Evolutionary conservation across 2,113 vertebrate species (phyloP), one percentile per base, ranked within the genome.

Genomic region (Sebastes schlegelii): DNA sequence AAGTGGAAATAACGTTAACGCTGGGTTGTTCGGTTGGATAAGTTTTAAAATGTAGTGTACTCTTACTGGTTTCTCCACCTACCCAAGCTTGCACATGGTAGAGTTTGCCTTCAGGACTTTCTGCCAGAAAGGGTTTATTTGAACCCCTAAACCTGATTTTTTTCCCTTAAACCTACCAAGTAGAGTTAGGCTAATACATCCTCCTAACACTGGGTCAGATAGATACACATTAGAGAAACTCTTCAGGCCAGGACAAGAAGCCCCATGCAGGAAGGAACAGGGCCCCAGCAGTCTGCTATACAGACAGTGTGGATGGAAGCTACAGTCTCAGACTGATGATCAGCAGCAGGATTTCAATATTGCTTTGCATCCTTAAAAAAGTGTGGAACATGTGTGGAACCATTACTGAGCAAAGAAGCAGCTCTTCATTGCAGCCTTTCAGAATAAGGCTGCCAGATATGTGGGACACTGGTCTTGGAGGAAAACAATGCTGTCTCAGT

Each of bases 371-470:
- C 17, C 57, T 17, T 0, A 66, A 66, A 23, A 63, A 73, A 34
- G 34, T 34, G 34, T 34, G 34, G 34, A 34, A 34, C 34, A 34
- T 34, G 34, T 52, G 19, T 52, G 16, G 26, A n/a, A 40, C 14
- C 14, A 61, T 68, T 68, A 45, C n/a, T 7, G 14, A 61, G 46
- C 7, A 5, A 52, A 14, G 78, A 57, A 57, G 43, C n/a, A 16
- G 45, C 34, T 70, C 7, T 58, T 64, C 6, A 48, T 40, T 40
- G 54, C 70, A 76, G 57, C 65, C 57, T 64, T 64, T 70, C 66
- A 71, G 51, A 48, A 46, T 17, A 7, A n/a, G n/a, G 72, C 19
- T 60, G 48, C n/a, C 43, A 45, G 23, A 75, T 65, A 9, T 49
- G 5, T n/a, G 17, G 43, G 52, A 43, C 7, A 12, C 21, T 8